These are phyloP conservation scores for Hoplodrina ambigua DNA, from an alignment of 2,888 invertebrate genomes.

Conservation along the genomic window DNA sequence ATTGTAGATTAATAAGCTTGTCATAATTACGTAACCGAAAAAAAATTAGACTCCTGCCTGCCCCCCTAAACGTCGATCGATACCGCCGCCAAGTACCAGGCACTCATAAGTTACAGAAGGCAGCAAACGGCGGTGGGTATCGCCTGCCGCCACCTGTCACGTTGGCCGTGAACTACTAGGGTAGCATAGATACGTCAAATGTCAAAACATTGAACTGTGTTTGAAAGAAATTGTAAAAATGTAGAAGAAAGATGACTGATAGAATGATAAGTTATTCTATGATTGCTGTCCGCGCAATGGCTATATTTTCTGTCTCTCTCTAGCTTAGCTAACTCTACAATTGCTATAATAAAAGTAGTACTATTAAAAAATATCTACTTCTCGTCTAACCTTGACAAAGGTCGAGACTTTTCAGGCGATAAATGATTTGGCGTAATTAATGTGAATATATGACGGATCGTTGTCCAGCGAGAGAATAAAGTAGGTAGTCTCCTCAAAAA, in stretches of 20 bases:
- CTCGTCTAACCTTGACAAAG: conserved; percentile 23
- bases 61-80: conserved; percentile 37
- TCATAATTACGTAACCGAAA: background rate
- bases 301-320: background rate
- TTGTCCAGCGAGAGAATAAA: no score
- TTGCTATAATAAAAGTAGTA: no score
- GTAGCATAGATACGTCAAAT: conserved; percentile 33
- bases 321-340: no score
- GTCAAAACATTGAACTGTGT: conserved; percentile 37
- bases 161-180: conserved; percentile 56
- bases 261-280: background rate
- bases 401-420: conserved; percentile 3
- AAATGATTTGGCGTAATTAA: background rate
- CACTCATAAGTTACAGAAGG: conserved; percentile 35
- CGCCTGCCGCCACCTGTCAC: conserved; percentile 48
- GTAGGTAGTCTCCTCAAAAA: background rate
- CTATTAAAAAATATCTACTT: conserved; percentile 8
- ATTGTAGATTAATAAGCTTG: no score
- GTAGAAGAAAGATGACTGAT: background rate
- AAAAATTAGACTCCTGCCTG: conserved; percentile 32
- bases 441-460: no score
- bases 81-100: conserved; percentile 51
- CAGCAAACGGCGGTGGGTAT: conserved; percentile 28
- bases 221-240: background rate
- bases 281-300: background rate